phyloP scores from a whole-genome alignment of 2,113 vertebrate species.

The Lophochroa leadbeateri region DNA sequence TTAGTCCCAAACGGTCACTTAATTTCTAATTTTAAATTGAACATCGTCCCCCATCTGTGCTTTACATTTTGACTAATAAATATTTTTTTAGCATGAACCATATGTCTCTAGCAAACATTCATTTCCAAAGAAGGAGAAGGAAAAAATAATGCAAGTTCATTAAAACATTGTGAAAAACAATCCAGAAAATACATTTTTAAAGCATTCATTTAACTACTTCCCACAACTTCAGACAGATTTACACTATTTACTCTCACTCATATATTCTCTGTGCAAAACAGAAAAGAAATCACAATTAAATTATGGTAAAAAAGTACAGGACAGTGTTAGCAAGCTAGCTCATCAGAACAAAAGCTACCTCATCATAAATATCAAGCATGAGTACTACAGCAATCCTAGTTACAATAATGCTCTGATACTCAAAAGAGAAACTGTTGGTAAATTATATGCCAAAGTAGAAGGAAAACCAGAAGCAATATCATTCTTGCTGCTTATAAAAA shows the following conservation, averaged over 20 bases:
- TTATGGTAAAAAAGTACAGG: not conserved
- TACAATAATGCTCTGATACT: not conserved
- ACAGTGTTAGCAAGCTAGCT: not conserved
- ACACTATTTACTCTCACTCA: not conserved
- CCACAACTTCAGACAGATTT: not conserved
- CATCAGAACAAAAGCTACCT: not conserved
- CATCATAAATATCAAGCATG: not conserved
- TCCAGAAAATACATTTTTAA: not conserved
- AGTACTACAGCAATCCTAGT: not conserved
- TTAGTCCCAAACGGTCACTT: not conserved
- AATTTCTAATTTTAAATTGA: slow-evolving; percentile 3
- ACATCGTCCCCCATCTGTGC: not conserved
- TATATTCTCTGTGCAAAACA: not conserved
- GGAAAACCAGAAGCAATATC: not conserved
- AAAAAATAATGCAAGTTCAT: not conserved
- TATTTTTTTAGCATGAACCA: not conserved
- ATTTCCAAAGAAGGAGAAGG: not conserved
- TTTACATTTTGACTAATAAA: not conserved
- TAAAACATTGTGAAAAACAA: not conserved
- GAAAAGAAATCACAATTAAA: not conserved
- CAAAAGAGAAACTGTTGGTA: not conserved
- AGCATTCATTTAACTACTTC: not conserved
- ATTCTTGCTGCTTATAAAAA: not conserved
- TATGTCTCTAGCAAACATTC: not conserved
- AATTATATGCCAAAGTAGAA: not conserved